Evolutionary conservation across 2,797 vertebrate species (phyloP).

Genomic region (Dromococcyx pavoninus): DNA sequence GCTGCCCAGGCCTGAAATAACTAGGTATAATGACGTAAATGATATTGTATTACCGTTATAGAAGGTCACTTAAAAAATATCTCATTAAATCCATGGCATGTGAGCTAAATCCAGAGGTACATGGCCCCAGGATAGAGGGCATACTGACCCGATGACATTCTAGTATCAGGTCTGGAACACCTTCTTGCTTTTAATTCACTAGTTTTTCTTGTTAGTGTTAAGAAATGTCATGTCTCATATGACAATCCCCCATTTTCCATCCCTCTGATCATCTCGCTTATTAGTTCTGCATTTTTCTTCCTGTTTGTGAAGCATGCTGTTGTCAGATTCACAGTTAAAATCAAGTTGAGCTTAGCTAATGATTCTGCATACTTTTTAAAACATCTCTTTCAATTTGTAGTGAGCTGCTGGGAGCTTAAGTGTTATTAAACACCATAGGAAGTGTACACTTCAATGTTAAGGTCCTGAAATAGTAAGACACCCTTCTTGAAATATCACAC

Average conservation of each 20-base stretch:
- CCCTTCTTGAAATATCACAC: neutral
- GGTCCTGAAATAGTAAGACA: neutral
- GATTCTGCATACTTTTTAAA: neutral
- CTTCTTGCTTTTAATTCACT: neutral
- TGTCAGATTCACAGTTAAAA: neutral
- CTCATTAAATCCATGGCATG: neutral
- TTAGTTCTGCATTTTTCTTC: neutral
- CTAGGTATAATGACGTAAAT: neutral
- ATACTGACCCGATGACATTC: neutral
- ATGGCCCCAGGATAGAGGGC: neutral
- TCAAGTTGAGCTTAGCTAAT: neutral
- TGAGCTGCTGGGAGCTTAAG: neutral
- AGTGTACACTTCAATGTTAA: neutral
- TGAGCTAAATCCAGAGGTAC: conserved; percentile 3
- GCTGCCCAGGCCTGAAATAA: neutral
- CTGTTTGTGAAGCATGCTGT: neutral
- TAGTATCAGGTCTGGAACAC: neutral
- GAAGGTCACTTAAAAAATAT: neutral
- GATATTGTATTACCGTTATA: neutral
- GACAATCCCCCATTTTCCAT: neutral
- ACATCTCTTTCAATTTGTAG: neutral
- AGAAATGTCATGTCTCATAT: neutral
- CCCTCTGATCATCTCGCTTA: neutral
- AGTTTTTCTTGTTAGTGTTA: neutral
- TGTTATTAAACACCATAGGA: neutral